Evolutionary conservation across 2,888 invertebrate genomes (phyloP).

Genomic region (Crossocerus cetratus): DNA sequence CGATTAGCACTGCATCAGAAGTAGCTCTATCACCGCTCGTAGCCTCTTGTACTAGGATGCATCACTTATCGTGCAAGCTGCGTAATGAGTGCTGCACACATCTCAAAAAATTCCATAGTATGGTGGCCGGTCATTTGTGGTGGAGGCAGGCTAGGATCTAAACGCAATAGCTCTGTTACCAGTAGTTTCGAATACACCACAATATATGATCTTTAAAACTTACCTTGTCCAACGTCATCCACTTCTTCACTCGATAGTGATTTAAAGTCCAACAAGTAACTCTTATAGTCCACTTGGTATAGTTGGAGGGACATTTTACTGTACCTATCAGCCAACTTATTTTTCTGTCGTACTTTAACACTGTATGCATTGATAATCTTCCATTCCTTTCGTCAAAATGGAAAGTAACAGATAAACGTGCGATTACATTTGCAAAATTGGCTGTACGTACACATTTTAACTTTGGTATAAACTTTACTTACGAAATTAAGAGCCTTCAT

Average conservation of each 20-base stretch:
- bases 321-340: slow-evolving; percentile 87
- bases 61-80: slow-evolving; percentile 91
- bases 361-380: slow-evolving; percentile 98
- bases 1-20: no score
- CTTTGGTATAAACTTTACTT: slow-evolving; percentile 56
- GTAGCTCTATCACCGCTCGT: no score
- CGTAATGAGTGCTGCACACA: slow-evolving; percentile 99
- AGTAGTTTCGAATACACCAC: not conserved
- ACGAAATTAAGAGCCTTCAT: slow-evolving; percentile 98
- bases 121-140: slow-evolving; percentile 85
- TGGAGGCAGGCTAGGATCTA: slow-evolving; percentile 71
- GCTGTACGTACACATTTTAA: no score
- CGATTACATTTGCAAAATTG: no score
- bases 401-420: no score
- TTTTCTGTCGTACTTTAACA: slow-evolving; percentile 95
- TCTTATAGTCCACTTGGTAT: slow-evolving; percentile 99
- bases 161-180: slow-evolving; percentile 9
- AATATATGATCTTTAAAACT: not conserved
- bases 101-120: slow-evolving; percentile 99
- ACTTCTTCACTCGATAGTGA: slow-evolving; percentile 90
- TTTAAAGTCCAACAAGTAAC: slow-evolving; percentile 98
- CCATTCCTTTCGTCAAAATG: slow-evolving; percentile 86
- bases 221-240: slow-evolving; percentile 75
- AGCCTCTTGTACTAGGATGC: not conserved
- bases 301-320: slow-evolving; percentile 99